Conservation (phyloP, 2,113 vertebrate genomes). For the Corythornis cristatus region DNA sequence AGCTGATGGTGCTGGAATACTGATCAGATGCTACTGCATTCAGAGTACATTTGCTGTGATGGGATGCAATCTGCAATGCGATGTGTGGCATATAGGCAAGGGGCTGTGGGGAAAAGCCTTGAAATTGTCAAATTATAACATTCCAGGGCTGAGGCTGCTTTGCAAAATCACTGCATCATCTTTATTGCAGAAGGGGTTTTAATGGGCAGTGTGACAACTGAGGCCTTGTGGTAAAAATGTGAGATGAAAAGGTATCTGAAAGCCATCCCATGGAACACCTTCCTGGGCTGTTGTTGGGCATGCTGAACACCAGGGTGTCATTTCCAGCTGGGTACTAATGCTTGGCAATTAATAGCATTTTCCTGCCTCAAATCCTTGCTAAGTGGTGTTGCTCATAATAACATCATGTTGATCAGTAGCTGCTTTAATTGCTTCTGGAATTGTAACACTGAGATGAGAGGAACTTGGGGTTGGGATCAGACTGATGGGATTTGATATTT, state of each 20-base stretch:
- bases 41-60: slow-evolving; percentile 44
- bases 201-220: background rate
- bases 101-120: slow-evolving; percentile 20
- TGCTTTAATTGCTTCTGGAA: slow-evolving; percentile 25
- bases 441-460: background rate
- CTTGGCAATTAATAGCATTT: background rate
- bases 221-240: background rate
- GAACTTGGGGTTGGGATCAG: background rate
- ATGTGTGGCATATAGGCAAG: slow-evolving; percentile 30
- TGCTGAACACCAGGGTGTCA: background rate
- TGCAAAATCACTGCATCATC: slow-evolving; percentile 10
- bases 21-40: slow-evolving; percentile 69
- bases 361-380: background rate
- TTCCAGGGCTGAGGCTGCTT: background rate
- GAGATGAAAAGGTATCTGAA: background rate
- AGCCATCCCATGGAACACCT: background rate
- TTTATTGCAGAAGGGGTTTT: background rate
- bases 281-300: background rate
- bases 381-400: background rate
- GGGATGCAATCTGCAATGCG: slow-evolving; percentile 63
- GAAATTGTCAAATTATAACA: slow-evolving; percentile 5
- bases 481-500: background rate
- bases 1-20: slow-evolving; percentile 68
- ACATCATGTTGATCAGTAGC: background rate
- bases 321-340: slow-evolving; percentile 3